These are phyloP conservation scores for Drosophila setifemur DNA, from an alignment of 1,140 invertebrate genomes.

Conservation along the genomic window DNA sequence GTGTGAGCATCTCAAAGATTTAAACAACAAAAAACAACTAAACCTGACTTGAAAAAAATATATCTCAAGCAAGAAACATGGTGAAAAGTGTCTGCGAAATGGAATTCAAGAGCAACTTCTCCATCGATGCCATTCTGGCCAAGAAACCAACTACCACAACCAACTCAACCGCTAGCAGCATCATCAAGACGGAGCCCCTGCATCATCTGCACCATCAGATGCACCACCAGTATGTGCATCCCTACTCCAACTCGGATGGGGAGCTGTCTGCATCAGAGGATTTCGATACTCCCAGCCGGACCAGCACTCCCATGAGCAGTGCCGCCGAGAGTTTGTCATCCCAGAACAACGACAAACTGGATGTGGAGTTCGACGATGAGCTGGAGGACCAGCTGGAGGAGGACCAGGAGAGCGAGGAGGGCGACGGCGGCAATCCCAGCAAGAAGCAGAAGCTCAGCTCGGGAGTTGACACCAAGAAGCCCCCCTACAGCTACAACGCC, in stretches of 20 bases:
- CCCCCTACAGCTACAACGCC: constrained; percentile 98
- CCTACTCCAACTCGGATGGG: constrained; percentile 77
- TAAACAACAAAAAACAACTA: too few species aligned
- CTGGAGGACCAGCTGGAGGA: constrained; percentile 54
- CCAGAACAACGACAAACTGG: constrained; percentile 66
- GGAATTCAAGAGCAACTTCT: constrained; percentile 86
- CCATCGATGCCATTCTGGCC: constrained; percentile 88
- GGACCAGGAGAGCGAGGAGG: constrained; percentile 67
- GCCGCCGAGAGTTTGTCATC: constrained; percentile 66
- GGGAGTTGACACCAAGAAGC: constrained; percentile 90
- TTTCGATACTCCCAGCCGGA: constrained; percentile 72
- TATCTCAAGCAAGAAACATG: constrained; percentile 27
- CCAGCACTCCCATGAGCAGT: constrained; percentile 80
- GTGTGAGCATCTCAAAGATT: constrained; percentile 16
- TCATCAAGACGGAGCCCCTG: constrained; percentile 54
- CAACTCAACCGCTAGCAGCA: constrained; percentile 19
- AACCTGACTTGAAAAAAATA: too few species aligned
- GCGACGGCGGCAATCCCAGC: constrained; percentile 58
- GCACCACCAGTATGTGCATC: constrained; percentile 51
- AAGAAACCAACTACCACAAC: constrained; percentile 54
- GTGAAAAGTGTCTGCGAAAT: constrained; percentile 78
- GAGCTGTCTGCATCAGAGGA: constrained; percentile 73
- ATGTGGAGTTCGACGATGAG: constrained; percentile 69
- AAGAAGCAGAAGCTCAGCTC: constrained; percentile 69
- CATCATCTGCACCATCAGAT: constrained; percentile 35